phyloP scores from a whole-genome alignment of 2,113 vertebrate genomes.

The Ivindomyrus marchei region DNA sequence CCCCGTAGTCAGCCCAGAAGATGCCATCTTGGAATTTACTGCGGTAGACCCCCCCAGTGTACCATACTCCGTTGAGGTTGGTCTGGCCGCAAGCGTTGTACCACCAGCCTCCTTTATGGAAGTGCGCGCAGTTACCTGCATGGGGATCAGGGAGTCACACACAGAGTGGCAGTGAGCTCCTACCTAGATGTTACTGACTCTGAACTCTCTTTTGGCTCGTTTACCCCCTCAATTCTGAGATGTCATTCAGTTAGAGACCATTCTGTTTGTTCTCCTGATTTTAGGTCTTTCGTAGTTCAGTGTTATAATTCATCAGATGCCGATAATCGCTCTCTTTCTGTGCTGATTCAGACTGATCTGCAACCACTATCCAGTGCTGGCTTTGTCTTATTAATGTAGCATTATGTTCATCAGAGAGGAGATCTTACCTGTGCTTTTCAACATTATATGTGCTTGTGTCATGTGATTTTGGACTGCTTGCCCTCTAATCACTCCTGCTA shows the following conservation, averaged over 20 bases:
- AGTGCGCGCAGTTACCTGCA: slow-evolving; percentile 96
- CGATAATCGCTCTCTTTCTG: not conserved
- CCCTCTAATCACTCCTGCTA: not conserved
- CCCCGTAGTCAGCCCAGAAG: slow-evolving; percentile 95
- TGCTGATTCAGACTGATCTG: not conserved
- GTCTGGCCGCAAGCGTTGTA: slow-evolving; percentile 95
- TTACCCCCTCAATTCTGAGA: not conserved
- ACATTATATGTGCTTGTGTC: not conserved
- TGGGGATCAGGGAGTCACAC: not conserved
- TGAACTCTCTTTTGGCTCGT: not conserved
- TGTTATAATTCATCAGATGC: not conserved
- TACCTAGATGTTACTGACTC: not conserved
- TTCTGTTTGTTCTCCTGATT: not conserved
- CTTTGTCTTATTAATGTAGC: not conserved
- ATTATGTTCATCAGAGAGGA: not conserved
- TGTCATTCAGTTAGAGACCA: not conserved
- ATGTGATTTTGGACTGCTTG: not conserved
- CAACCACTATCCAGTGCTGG: not conserved
- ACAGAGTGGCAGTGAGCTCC: not conserved
- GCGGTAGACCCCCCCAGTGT: slow-evolving; percentile 90
- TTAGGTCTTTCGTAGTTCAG: not conserved
- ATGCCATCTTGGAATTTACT: slow-evolving; percentile 97
- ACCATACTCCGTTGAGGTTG: slow-evolving; percentile 96
- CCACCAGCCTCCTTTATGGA: slow-evolving; percentile 99
- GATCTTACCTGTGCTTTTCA: not conserved